Evolutionary conservation across 2,888 invertebrate genomes (phyloP).

Genomic region (Miltochrista miniata): DNA sequence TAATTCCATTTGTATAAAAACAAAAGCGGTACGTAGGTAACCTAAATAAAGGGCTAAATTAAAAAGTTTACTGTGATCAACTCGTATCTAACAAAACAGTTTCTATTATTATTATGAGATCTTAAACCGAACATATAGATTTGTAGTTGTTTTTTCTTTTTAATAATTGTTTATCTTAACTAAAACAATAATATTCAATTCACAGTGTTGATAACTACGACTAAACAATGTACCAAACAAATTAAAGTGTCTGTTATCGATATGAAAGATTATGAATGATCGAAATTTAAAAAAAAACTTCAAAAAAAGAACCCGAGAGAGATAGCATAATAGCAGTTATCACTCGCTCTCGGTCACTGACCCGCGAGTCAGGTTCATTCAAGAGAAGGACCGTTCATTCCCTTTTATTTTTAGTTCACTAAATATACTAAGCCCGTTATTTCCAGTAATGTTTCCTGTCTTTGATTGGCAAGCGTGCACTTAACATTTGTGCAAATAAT

Average conservation of each 20-base stretch:
- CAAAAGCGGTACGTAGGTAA: no score
- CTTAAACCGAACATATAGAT: no score
- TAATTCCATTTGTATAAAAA: no score
- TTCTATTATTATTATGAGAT: no score
- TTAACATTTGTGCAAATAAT: constrained; percentile 49
- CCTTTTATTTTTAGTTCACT: constrained; percentile 75
- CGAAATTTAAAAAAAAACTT: constrained; percentile 24
- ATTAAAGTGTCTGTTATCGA: constrained; percentile 14
- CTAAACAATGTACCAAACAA: constrained; percentile 15
- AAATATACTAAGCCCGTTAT: constrained; percentile 61
- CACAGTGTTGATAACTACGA: not conserved
- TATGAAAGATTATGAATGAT: constrained; percentile 25
- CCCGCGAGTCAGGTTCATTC: constrained; percentile 79
- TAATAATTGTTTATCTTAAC: not conserved
- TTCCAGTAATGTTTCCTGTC: constrained; percentile 56
- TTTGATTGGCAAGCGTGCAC: constrained; percentile 40
- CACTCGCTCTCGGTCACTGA: constrained; percentile 58
- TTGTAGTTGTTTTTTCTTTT: no score
- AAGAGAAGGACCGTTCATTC: constrained; percentile 65
- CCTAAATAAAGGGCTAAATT: no score
- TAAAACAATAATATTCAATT: not conserved
- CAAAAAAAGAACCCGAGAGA: constrained; percentile 25
- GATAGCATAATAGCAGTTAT: constrained; percentile 52
- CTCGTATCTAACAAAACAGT: no score
- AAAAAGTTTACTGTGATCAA: no score